Evolutionary conservation across 2,797 vertebrate genomes (phyloP).

Genomic region (Danio jaintianensis): DNA sequence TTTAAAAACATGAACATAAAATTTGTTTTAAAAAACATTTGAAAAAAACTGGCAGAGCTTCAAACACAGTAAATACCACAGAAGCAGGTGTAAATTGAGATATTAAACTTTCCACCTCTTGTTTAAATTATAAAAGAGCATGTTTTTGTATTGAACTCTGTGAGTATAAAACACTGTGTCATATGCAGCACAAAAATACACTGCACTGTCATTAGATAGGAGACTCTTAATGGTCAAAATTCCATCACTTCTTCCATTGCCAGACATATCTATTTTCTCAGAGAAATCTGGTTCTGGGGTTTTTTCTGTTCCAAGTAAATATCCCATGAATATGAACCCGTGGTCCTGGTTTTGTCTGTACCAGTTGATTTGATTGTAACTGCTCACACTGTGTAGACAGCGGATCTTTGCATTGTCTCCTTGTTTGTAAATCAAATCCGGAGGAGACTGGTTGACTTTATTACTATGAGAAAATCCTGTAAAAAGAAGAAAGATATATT

Average conservation of each 20-base stretch:
- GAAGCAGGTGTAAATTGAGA: not conserved
- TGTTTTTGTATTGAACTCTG: conserved; percentile 18
- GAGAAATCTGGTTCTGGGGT: conserved; percentile 8
- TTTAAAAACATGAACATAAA: too few species aligned
- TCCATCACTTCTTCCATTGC: conserved; percentile 7
- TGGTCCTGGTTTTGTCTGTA: conserved; percentile 59
- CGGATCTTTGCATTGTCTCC: conserved; percentile 17
- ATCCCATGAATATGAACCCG: conserved; percentile 58
- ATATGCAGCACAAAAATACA: conserved; percentile 19
- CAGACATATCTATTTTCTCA: conserved; percentile 2
- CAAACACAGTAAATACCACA: not conserved
- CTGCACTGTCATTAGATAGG: not conserved
- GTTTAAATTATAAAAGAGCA: not conserved
- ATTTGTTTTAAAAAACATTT: too few species aligned
- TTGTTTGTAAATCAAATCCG: not conserved
- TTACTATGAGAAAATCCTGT: conserved; percentile 41
- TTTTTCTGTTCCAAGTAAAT: fast-evolving
- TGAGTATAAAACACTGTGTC: conserved; percentile 4
- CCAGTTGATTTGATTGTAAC: conserved; percentile 63
- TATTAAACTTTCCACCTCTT: not conserved
- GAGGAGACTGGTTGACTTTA: conserved; percentile 56
- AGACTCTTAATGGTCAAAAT: conserved; percentile 7
- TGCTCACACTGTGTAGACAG: conserved; percentile 60
- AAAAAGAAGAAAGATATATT: not conserved
- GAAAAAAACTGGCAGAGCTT: too few species aligned